Evolutionary conservation across 35 echinoderm and acorn worm species (phyloP).

Genomic region (Heliocidaris erythrogramma): DNA sequence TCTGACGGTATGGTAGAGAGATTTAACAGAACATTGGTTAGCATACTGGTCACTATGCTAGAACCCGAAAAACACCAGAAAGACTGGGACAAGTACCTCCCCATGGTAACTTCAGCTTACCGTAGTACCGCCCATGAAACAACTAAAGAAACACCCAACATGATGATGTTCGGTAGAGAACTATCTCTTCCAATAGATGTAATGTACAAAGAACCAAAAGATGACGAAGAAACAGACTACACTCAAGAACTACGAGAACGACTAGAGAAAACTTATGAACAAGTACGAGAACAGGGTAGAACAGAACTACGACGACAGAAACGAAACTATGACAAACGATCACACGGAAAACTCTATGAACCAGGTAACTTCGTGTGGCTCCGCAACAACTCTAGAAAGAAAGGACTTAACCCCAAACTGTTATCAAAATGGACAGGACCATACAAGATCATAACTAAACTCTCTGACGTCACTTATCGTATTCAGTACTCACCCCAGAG

Average conservation of each 20-base stretch:
- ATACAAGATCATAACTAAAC: constrained; percentile 8
- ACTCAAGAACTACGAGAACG: not conserved
- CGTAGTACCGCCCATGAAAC: constrained; percentile 59
- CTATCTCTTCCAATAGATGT: constrained; percentile 50
- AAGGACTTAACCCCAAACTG: constrained; percentile 53
- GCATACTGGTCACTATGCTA: not conserved
- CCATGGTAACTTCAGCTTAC: constrained; percentile 57
- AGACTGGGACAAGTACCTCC: constrained; percentile 68
- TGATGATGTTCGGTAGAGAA: constrained; percentile 70
- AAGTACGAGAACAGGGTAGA: not conserved
- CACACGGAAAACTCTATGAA: not conserved
- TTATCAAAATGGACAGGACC: constrained; percentile 48
- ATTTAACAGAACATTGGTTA: no score
- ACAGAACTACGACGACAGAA: not conserved
- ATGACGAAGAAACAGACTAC: not conserved
- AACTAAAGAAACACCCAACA: constrained; percentile 52
- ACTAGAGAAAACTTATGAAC: not conserved
- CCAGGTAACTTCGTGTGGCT: constrained; percentile 50
- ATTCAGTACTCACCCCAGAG: constrained; percentile 9
- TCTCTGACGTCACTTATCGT: constrained; percentile 49
- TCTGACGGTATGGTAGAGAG: no score
- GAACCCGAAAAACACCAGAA: constrained; percentile 27
- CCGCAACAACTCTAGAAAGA: constrained; percentile 35
- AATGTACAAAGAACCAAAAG: not conserved
- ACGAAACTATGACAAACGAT: constrained; percentile 18